Evolutionary conservation across 2,113 vertebrate species (phyloP).

Genomic region (Rhinoptilus africanus): DNA sequence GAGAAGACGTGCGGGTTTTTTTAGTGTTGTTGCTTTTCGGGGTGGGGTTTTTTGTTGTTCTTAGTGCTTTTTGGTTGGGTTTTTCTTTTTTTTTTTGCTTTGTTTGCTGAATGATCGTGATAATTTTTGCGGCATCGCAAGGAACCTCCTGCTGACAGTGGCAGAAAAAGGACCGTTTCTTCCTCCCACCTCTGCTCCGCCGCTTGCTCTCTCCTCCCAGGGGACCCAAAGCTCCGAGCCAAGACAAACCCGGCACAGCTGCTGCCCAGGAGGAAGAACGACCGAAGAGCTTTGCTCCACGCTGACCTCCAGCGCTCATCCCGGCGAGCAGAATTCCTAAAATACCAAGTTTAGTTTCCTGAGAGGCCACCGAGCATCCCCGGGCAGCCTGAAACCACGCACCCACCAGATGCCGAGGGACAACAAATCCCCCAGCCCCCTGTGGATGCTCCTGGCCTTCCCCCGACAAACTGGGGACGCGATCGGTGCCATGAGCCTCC

Average conservation of each 20-base stretch:
- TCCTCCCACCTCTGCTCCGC: neutral
- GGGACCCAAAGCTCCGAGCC: neutral
- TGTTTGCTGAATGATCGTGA: neutral
- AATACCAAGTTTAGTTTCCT: neutral
- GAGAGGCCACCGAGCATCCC: neutral
- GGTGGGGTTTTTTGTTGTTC: neutral
- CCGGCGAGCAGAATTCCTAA: neutral
- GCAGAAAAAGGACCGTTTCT: neutral
- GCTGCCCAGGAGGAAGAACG: neutral
- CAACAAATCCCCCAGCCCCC: neutral
- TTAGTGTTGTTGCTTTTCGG: neutral
- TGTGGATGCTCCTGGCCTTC: neutral
- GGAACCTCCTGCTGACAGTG: neutral
- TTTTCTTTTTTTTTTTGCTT: neutral
- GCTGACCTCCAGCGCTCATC: fast-evolving
- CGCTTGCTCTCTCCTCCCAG: neutral
- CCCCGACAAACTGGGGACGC: fast-evolving
- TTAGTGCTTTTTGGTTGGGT: neutral
- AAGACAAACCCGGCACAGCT: slow-evolving; percentile 17
- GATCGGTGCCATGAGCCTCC: neutral
- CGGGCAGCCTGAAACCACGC: neutral
- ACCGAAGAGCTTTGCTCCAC: neutral
- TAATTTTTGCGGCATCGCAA: neutral
- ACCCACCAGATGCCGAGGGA: neutral
- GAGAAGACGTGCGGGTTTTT: neutral